These are phyloP conservation scores for Oopsacas minuta DNA, from an alignment of 37 sponge, comb jelly and placozoan genomes.

Conservation along the genomic window DNA sequence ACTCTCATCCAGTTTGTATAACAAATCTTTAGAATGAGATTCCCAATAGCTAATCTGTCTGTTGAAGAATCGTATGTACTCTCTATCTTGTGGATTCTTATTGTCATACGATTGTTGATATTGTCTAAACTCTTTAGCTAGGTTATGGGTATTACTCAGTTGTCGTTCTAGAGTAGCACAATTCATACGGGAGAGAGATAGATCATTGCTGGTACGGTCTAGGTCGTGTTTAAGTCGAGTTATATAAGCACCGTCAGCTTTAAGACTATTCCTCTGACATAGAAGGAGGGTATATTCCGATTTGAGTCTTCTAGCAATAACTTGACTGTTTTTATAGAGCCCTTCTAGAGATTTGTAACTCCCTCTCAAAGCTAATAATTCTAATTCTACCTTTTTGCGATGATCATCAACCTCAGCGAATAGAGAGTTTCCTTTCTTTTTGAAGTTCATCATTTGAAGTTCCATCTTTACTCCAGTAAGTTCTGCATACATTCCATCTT, in stretches of 20 bases:
- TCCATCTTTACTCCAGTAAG: neutral
- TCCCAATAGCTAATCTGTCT: neutral
- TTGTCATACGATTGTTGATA: neutral
- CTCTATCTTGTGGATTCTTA: neutral
- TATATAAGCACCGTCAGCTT: constrained; percentile 4
- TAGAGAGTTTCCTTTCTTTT: constrained; percentile 9
- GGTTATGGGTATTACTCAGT: neutral
- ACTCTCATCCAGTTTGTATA: neutral
- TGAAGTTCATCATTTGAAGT: neutral
- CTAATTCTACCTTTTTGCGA: constrained; percentile 3
- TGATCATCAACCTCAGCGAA: constrained; percentile 11
- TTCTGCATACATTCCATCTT: neutral
- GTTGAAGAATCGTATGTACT: neutral
- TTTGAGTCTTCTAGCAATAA: neutral
- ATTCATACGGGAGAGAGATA: neutral
- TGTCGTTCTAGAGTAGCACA: neutral
- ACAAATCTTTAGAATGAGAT: neutral
- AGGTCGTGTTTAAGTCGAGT: neutral
- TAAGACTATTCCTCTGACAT: neutral
- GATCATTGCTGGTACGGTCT: neutral
- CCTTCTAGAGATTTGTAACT: neutral
- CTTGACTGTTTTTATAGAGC: constrained; percentile 8
- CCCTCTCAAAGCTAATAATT: neutral
- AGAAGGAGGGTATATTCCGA: constrained; percentile 11
- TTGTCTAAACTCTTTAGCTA: neutral